phyloP scores from a whole-genome alignment of 2,888 invertebrate species.

The Strigamia transsilvanica region DNA sequence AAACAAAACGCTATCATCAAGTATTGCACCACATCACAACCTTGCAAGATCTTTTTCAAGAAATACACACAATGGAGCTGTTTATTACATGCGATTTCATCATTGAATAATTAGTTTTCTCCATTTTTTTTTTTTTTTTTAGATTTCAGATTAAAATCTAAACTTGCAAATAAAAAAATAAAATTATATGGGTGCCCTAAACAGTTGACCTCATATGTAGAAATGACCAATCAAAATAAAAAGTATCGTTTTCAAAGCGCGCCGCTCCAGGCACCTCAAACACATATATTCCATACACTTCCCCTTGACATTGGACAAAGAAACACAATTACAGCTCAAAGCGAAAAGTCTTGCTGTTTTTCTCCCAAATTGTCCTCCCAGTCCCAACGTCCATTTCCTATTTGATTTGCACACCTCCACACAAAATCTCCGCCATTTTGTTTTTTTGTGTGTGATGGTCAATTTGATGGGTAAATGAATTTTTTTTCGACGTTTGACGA shows the following conservation, averaged over 20 bases:
- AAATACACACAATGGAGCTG: constrained; percentile 18
- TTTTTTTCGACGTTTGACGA: constrained; percentile 16
- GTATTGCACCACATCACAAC: constrained; percentile 39
- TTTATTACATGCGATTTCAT: constrained; percentile 45
- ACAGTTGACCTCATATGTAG: constrained; percentile 38
- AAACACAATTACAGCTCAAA: constrained; percentile 43
- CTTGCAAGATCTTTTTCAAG: constrained; percentile 21
- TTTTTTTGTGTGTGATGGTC: background rate
- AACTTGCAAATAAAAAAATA: background rate
- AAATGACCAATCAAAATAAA: constrained; percentile 38
- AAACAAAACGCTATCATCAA: constrained; percentile 32
- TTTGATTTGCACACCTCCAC: background rate
- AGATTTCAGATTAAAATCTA: background rate
- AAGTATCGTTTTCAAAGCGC: constrained; percentile 32
- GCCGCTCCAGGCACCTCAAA: constrained; percentile 6
- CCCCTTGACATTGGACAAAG: constrained; percentile 38
- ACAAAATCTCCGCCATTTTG: background rate
- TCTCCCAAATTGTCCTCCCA: background rate
- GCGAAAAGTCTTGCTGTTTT: constrained; percentile 34
- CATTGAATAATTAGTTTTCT: constrained; percentile 45
- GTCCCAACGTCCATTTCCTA: too few species aligned
- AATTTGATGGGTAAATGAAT: background rate
- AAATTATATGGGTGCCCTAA: constrained; percentile 40
- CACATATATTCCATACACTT: background rate
- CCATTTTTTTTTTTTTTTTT: background rate